phyloP scores from a whole-genome alignment of 2,113 vertebrate genomes.

The Bombycilla garrulus region DNA sequence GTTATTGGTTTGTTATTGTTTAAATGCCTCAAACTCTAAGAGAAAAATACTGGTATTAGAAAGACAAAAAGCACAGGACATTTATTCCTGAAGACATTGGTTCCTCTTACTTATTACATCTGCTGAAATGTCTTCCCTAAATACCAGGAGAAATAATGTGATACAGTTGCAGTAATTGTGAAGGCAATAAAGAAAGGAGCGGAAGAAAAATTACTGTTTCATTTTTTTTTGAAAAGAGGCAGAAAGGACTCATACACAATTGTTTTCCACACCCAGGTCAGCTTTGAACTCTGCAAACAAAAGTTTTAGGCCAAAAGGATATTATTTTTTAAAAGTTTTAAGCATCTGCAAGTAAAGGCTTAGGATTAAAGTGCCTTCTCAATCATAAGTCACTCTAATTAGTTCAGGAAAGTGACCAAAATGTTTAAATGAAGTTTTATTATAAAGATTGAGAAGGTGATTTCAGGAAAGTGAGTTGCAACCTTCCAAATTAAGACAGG shows the following conservation, averaged over 20 bases:
- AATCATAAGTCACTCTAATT: neutral
- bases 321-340: neutral
- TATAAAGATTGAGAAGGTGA: conserved; percentile 3
- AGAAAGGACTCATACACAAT: neutral
- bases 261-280: neutral
- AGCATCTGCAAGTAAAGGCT: neutral
- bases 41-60: neutral
- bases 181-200: neutral
- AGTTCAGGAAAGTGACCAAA: conserved; percentile 28
- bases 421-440: conserved; percentile 47
- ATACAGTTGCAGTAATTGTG: neutral
- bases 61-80: neutral
- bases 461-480: neutral
- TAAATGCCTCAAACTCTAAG: neutral
- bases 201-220: neutral
- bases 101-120: neutral
- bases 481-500: neutral
- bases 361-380: conserved; percentile 2
- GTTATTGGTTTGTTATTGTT: neutral
- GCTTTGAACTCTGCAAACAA: neutral
- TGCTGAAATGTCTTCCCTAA: neutral
- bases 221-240: neutral
- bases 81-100: neutral
- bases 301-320: neutral
- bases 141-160: neutral